phyloP scores from a whole-genome alignment of 2,113 vertebrate species.

The Sceloporus undulatus region DNA sequence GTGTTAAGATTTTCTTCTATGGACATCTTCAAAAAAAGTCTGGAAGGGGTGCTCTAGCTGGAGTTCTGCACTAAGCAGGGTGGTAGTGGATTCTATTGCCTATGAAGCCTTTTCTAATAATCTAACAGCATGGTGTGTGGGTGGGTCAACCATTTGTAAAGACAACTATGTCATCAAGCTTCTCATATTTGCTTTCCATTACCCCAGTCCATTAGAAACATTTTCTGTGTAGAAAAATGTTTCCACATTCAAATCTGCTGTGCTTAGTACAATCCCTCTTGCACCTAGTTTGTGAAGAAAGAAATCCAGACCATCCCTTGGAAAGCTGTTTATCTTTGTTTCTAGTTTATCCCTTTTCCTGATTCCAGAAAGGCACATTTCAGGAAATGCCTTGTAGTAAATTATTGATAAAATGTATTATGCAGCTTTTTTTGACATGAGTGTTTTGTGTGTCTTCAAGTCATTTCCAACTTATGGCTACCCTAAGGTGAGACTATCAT shows the following conservation, averaged over 20 bases:
- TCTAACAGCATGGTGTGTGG: neutral
- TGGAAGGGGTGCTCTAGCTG: too few relatives aligned
- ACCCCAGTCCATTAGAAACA: neutral
- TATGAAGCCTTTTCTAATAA: neutral
- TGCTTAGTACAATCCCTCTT: neutral
- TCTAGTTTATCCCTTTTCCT: neutral
- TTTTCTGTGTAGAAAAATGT: neutral
- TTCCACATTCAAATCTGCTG: neutral
- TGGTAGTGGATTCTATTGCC: too few relatives aligned
- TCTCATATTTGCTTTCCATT: neutral
- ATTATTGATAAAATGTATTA: neutral
- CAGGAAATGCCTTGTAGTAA: neutral
- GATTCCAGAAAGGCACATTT: neutral
- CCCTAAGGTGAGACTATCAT: too few relatives aligned
- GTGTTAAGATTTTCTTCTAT: too few relatives aligned
- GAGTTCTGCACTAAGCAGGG: too few relatives aligned
- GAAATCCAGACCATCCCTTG: neutral
- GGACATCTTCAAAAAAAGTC: too few relatives aligned
- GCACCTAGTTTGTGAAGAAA: neutral
- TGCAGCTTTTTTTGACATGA: too few relatives aligned
- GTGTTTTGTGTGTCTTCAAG: too few relatives aligned
- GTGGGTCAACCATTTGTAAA: slow-evolving; percentile 7
- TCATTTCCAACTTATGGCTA: too few relatives aligned
- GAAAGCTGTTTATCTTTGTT: neutral
- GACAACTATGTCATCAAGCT: neutral